Base-by-base conservation (phyloP, 2,797 vertebrate species). In the Cyprinodon diabolis region DNA sequence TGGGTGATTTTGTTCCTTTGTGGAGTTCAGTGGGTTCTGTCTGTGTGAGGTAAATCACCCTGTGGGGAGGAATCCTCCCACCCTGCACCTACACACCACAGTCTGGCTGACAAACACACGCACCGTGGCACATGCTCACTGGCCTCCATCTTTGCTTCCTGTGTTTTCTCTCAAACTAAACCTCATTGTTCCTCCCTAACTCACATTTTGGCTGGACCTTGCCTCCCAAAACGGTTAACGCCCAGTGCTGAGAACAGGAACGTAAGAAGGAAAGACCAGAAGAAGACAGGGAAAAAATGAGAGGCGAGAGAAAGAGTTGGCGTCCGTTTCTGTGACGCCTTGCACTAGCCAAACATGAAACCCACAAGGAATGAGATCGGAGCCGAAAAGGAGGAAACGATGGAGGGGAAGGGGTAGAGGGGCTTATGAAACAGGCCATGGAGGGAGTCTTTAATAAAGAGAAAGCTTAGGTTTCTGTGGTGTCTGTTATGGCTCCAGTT, bases 401-500 rank as follows among this genome's bases (percentile, higher is more conserved):
- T 75, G 63, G 69, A 82, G 82, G 68, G 83, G 79, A 80, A 71
- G 66, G 80, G 79, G 78, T 45, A 77, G 78, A 80, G 77, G 88
- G 85, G 86, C 57, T 90, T 84, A 86, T 82, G 88, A 83, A 87
- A 86, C 84, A 21, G 71, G 72, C 81, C 45, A 30, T 78, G 87
- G 84, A 91, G 79, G 79, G 82, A 76, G 76, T 88, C 75, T 89
- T 86, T 89, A 91, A 91, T 91, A 88, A 90, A 79, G 71, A 75
- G 83, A 85, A 80, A 79, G 85, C 73, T 68, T 80, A 81, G 89
- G 89, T 92, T 94, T 93, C 83, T 93, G 91, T 35, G 88, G 94
- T 90, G 77, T 72, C 69, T 88, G 68, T 84, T 81, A 89, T 68
- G 93, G 90, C 91, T 94, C 92, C 92, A 94, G 93, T 92, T 90